Evolutionary conservation across 1,140 invertebrate species (phyloP), one percentile per base, ranked within the genome.

Genomic region (Stegodyphus dumicola): DNA sequence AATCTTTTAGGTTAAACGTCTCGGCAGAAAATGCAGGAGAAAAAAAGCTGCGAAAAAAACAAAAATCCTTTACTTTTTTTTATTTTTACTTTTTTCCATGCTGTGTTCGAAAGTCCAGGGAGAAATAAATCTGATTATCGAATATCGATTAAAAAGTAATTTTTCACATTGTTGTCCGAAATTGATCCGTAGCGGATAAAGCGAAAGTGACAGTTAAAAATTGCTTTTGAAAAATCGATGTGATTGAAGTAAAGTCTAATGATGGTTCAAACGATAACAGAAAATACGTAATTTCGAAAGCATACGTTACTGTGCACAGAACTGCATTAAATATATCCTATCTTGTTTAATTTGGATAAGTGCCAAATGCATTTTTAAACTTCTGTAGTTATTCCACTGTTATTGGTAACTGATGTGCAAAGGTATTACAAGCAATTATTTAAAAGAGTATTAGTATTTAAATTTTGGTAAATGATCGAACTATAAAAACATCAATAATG

Each of bases 61-160:
- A 53, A 54, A 56, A 13, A 49, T 10, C 0, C 2, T 66, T 17
- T 69, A 15, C 66, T n/a, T 49, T 73, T 52, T 48, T 54, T n/a
- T 78, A n/a, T 78, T 51, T 69, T n/a, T 33, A 10, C n/a, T 65
- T 67, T 64, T 48, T 17, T 69, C 17, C 54, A 49, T 54, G 74
- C 64, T 83, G 54, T 13, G 10, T 17, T 17, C 13, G 33, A 60
- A 78, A 86, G 76, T 86, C 84, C 84, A 86, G 56, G 56, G 67
- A 70, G 75, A 86, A 86, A 86, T 86, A 86, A 77, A 86, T 86
- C 84, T 77, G 75, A 77, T 78, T 86, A 86, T 86, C 69, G 84
- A 54, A 86, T 86, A 86, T 86, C 84, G 84, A 86, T 86, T 86
- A 86, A 86, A 86, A 86, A 86, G 84, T 86, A 86, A 86, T 86